These are phyloP conservation scores for Heliangelus exortis DNA, from an alignment of 2,797 vertebrate species.

Conservation along the genomic window DNA sequence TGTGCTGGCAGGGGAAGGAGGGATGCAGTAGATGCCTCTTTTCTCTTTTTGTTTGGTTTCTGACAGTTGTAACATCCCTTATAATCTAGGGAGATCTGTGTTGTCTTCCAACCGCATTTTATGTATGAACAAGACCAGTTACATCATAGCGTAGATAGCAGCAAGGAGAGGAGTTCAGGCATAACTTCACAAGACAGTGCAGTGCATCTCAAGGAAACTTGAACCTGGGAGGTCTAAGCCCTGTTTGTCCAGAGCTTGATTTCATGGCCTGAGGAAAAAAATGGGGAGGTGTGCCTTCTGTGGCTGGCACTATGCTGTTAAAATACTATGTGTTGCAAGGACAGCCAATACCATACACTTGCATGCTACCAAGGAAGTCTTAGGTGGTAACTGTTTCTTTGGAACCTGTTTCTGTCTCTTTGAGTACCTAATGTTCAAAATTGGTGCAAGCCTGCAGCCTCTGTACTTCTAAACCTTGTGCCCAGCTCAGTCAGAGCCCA, in stretches of 20 bases:
- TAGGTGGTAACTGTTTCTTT: neutral
- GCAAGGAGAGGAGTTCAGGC: neutral
- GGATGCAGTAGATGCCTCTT: neutral
- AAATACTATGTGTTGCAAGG: neutral
- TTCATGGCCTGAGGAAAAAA: neutral
- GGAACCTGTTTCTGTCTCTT: neutral
- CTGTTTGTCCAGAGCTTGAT: neutral
- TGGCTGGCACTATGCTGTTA: neutral
- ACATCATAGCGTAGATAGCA: neutral
- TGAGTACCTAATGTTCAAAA: neutral
- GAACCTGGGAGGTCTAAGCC: neutral
- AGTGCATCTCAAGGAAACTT: neutral
- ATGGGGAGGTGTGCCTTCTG: neutral
- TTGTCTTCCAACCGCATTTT: neutral
- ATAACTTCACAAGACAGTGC: neutral
- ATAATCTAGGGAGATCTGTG: neutral
- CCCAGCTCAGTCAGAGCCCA: neutral
- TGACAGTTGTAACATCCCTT: neutral
- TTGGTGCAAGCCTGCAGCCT: conserved; percentile 17
- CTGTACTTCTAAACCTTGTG: neutral
- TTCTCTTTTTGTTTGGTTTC: neutral
- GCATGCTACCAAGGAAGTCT: neutral
- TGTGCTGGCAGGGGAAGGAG: neutral
- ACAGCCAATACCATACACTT: neutral
- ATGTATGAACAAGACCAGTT: neutral